Conservation (phyloP, 2,113 vertebrate species). For the Dinomys branickii region DNA sequence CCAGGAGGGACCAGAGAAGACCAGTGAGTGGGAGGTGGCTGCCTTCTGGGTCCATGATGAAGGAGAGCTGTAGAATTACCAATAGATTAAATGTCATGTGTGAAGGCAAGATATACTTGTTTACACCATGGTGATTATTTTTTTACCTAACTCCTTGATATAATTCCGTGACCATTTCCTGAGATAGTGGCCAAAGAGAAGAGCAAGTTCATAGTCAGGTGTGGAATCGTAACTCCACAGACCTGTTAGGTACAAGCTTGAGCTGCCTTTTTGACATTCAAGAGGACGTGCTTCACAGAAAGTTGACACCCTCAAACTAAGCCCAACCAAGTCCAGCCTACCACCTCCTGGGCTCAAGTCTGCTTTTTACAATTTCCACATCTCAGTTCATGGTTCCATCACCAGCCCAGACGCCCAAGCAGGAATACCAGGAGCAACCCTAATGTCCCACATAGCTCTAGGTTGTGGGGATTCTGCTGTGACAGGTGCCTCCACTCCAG, state of each 20-base stretch:
- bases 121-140: not conserved
- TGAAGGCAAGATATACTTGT: not conserved
- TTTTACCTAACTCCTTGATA: not conserved
- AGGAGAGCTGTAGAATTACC: too few species aligned
- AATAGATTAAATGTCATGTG: not conserved
- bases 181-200: not conserved
- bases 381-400: not conserved
- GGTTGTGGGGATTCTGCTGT: not conserved
- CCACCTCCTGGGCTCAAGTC: not conserved
- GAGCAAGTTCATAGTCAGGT: not conserved
- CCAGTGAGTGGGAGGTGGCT: not conserved
- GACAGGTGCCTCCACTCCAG: accelerated
- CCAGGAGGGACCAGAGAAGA: not conserved
- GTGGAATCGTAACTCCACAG: not conserved
- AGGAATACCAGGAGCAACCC: not conserved
- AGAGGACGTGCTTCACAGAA: accelerated
- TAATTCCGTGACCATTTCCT: not conserved
- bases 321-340: not conserved
- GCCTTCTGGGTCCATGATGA: not conserved
- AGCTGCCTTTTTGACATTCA: not conserved
- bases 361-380: too few species aligned
- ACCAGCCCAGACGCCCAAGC: too few species aligned
- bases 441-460: not conserved
- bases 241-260: too few species aligned
- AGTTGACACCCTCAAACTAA: too few species aligned